Conservation (phyloP, 64 coral and sea anemone species). For the Pachyseris speciosa region DNA sequence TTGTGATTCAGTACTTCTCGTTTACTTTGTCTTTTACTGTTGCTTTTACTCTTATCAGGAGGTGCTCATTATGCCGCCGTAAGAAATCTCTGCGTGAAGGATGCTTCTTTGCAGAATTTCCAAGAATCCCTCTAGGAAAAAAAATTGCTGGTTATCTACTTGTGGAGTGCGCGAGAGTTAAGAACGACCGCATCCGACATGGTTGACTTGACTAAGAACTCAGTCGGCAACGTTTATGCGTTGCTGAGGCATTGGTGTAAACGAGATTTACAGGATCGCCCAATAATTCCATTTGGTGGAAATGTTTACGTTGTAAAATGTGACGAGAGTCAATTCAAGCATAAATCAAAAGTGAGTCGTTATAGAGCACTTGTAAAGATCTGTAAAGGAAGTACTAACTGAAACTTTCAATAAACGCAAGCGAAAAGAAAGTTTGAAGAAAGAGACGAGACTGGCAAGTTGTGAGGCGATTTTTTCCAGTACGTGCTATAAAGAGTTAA, state of each 20-base stretch:
- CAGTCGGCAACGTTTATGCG: constrained; percentile 22
- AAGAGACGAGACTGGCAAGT: too few species aligned
- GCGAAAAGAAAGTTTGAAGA: too few species aligned
- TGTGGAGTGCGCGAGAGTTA: constrained; percentile 15
- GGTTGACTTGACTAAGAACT: constrained; percentile 1
- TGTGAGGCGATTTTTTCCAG: too few species aligned
- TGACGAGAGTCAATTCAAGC: constrained; percentile 57
- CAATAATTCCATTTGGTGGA: constrained; percentile 30
- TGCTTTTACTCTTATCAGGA: too few species aligned
- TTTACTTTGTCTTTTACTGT: too few species aligned
- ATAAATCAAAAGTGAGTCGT: constrained; percentile 51
- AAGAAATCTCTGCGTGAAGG: constrained; percentile 8
- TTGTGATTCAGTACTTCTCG: too few species aligned
- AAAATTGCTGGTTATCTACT: constrained; percentile 33
- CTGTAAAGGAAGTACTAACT: too few species aligned
- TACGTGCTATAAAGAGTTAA: too few species aligned
- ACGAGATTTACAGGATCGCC: not conserved
- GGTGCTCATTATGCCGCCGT: not conserved
- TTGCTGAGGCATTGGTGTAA: constrained; percentile 21
- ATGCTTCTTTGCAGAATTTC: constrained; percentile 37
- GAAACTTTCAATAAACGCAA: too few species aligned
- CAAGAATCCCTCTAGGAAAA: constrained; percentile 6
- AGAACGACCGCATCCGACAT: not conserved
- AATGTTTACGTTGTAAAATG: constrained; percentile 24
- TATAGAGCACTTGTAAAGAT: too few species aligned